Conservation (phyloP, 2,888 invertebrate genomes). For the Uloborus plumipes region DNA sequence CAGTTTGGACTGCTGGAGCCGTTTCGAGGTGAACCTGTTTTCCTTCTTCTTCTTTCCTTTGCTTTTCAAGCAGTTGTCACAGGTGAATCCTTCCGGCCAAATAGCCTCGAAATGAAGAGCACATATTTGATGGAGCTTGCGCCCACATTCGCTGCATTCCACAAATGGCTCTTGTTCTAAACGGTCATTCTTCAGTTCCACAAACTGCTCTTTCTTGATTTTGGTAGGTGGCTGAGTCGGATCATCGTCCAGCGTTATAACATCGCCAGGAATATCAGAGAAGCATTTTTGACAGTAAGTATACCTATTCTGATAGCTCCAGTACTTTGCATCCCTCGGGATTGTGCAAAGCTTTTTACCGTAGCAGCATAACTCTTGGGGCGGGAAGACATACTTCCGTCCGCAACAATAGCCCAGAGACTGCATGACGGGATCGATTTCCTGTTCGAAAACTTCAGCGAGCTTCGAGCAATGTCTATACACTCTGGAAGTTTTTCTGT, state of each 20-base stretch:
- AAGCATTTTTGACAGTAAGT: constrained; percentile 99
- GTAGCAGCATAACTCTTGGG: constrained; percentile 98
- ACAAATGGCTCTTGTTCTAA: constrained; percentile 97
- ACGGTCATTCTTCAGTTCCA: constrained; percentile 98
- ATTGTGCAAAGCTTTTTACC: constrained; percentile 99
- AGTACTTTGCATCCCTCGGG: constrained; percentile 97
- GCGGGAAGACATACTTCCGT: constrained; percentile 97
- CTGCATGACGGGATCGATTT: constrained; percentile 99
- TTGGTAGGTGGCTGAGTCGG: constrained; percentile 94
- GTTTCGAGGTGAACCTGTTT: constrained; percentile 95
- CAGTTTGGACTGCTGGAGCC: constrained; percentile 86
- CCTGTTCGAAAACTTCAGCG: constrained; percentile 96
- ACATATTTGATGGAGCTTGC: constrained; percentile 98
- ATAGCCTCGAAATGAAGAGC: constrained; percentile 95
- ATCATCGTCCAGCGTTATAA: constrained; percentile 97
- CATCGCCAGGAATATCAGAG: constrained; percentile 98
- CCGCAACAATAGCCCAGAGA: constrained; percentile 98
- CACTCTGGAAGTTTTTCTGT: constrained; percentile 96
- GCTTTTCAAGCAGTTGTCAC: constrained; percentile 95
- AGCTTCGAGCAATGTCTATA: constrained; percentile 97
- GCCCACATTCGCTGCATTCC: constrained; percentile 93
- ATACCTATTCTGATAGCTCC: constrained; percentile 97
- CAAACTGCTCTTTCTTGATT: constrained; percentile 97
- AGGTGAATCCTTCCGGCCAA: constrained; percentile 91
- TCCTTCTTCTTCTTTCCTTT: constrained; percentile 93